Evolutionary conservation across 1,140 invertebrate genomes (phyloP), one percentile per base, ranked within the genome.

Genomic region (Neocloeon triangulifer): DNA sequence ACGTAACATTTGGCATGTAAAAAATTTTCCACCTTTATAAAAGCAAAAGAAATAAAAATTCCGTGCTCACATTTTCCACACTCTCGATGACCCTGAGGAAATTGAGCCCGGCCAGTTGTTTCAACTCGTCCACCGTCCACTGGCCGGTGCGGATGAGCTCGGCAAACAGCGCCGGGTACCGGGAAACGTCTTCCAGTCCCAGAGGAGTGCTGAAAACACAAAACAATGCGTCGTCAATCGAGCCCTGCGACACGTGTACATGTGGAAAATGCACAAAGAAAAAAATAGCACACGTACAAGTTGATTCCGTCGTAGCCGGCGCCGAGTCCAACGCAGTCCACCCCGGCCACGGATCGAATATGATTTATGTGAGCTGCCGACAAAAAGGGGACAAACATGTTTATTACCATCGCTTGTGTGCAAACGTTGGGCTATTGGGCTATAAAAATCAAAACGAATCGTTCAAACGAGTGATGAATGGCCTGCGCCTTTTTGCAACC

Each of bases 361-460:
- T 88, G 74, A 49, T 86, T 78, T 48, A 86, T 82, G 50, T 88
- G 81, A 51, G 75, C 79, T 85, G 61, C 39, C 0, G 41, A n/a
- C n/a, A n/a, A n/a, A n/a, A n/a, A n/a, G n/a, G n/a, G n/a, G n/a
- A n/a, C n/a, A n/a, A n/a, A n/a, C n/a, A n/a, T n/a, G n/a, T n/a
- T n/a, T n/a, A n/a, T n/a, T n/a, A n/a, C n/a, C n/a, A n/a, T n/a
- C n/a, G n/a, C n/a, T n/a, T n/a, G n/a, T n/a, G n/a, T n/a, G n/a
- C n/a, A n/a, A n/a, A n/a, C n/a, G n/a, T n/a, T n/a, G n/a, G n/a
- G n/a, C n/a, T n/a, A n/a, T n/a, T n/a, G n/a, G n/a, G n/a, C n/a
- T n/a, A n/a, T n/a, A n/a, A n/a, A n/a, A n/a, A n/a, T n/a, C n/a
- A n/a, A n/a, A n/a, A n/a, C n/a, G n/a, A n/a, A n/a, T n/a, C n/a